Percentiles rank a stretch among this genome's conserved stretches.
Conservation (phyloP, 2,888 invertebrate genomes). For the Germaria angustata region DNA sequence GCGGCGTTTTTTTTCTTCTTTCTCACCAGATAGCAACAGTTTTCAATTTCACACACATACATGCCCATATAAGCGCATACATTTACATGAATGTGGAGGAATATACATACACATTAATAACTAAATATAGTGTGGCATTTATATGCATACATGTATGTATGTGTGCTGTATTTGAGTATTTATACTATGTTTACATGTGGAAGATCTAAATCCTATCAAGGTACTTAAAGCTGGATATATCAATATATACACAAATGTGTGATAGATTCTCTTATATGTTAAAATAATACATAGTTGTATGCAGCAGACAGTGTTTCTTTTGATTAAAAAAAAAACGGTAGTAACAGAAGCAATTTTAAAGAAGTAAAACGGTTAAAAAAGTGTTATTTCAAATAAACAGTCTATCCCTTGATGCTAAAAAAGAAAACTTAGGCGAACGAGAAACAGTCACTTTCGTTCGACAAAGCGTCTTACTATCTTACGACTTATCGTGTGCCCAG, state of each 20-base stretch:
- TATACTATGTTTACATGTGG: slow-evolving; percentile 16
- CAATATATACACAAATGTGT: neutral
- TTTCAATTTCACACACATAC: slow-evolving; percentile 36
- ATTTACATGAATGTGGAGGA: neutral
- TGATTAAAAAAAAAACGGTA: too few relatives aligned
- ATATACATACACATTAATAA: neutral
- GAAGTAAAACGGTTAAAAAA: too few relatives aligned
- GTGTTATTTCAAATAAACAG: too few relatives aligned
- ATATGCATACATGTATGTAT: neutral
- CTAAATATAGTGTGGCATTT: too few relatives aligned
- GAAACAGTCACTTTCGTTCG: too few relatives aligned
- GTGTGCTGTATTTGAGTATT: neutral
- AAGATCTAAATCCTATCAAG: slow-evolving; percentile 16
- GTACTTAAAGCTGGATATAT: neutral
- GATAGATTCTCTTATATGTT: neutral
- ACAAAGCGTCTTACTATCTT: too few relatives aligned
- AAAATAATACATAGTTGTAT: neutral
- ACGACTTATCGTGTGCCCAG: too few relatives aligned
- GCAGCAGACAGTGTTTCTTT: neutral
- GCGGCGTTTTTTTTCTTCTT: slow-evolving; percentile 57
- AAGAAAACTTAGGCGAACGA: too few relatives aligned
- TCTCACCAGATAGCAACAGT: slow-evolving; percentile 36
- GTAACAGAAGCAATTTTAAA: too few relatives aligned
- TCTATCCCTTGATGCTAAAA: too few relatives aligned
- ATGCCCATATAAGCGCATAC: neutral